Percentiles rank a stretch among this genome's conserved stretches.
Evolutionary conservation across 2,113 vertebrate genomes (phyloP).

Genomic region (Xiphias gladius): DNA sequence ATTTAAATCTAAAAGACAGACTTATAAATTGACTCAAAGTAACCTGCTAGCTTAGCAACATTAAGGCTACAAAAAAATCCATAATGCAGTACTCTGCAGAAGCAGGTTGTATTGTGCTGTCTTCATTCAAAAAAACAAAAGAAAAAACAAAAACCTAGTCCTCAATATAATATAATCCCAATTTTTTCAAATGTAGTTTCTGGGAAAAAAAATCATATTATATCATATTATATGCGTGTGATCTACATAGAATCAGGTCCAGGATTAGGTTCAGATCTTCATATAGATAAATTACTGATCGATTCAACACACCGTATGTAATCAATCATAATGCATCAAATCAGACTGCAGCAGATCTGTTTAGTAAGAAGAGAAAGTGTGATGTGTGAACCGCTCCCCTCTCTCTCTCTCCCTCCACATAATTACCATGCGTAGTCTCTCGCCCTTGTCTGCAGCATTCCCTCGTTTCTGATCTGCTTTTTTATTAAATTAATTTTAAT

Average conservation of each 20-base stretch:
- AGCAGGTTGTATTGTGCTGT: background rate
- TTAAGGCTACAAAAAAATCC: background rate
- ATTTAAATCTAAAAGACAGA: background rate
- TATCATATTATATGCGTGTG: background rate
- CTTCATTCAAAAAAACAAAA: background rate
- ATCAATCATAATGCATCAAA: constrained; percentile 9
- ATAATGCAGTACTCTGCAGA: background rate
- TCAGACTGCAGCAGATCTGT: constrained; percentile 43
- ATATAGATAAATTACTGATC: constrained; percentile 7
- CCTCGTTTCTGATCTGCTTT: constrained; percentile 83
- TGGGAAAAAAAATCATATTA: background rate
- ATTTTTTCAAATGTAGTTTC: too few species aligned
- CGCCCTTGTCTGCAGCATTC: constrained; percentile 77
- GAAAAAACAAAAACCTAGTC: too few species aligned
- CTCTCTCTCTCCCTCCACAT: constrained; percentile 54
- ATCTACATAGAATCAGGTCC: background rate
- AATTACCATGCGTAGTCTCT: constrained; percentile 82
- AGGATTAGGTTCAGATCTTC: constrained; percentile 4
- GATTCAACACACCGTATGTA: background rate
- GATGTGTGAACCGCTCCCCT: constrained; percentile 25
- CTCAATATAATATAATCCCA: background rate
- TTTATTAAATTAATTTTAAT: constrained; percentile 87
- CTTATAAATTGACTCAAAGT: background rate
- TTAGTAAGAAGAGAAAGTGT: constrained; percentile 21
- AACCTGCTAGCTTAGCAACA: background rate